Conservation (phyloP, 92 coral and sea anemone genomes). For the Zoanthus sociatus region DNA sequence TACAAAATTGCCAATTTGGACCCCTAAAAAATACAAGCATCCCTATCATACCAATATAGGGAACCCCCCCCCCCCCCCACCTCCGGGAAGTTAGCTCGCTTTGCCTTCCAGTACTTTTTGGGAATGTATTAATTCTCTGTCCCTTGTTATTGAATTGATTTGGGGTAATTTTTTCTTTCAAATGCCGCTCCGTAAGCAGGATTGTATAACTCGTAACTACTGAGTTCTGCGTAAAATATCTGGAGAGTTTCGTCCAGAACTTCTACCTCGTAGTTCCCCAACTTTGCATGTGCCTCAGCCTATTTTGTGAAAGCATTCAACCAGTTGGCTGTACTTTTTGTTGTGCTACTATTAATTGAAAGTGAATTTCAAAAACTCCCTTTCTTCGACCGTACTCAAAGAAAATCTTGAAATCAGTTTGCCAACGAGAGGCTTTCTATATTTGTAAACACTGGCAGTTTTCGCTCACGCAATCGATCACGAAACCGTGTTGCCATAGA, state of each 20-base stretch:
- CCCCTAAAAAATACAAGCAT: too few species aligned
- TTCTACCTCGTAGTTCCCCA: constrained; percentile 19
- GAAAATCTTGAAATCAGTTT: constrained; percentile 14
- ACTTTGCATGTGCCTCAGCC: constrained; percentile 38
- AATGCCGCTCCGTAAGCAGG: not conserved
- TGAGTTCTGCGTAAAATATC: constrained; percentile 52
- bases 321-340: constrained; percentile 42
- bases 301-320: constrained; percentile 33
- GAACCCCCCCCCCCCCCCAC: too few species aligned
- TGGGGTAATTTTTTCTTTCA: too few species aligned
- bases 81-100: too few species aligned
- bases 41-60: too few species aligned
- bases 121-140: too few species aligned
- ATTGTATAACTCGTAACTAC: constrained; percentile 35
- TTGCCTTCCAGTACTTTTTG: too few species aligned
- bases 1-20: too few species aligned
- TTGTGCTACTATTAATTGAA: constrained; percentile 14
- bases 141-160: too few species aligned
- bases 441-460: not conserved
- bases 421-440: not conserved
- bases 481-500: too few species aligned
- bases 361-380: not conserved
- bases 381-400: constrained; percentile 23
- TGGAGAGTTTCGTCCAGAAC: constrained; percentile 47
- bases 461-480: not conserved